A percentile compares a stretch with the other conserved stretches of the same genome.
These are phyloP conservation scores for Kryptopterus vitreolus DNA, from an alignment of 2,797 vertebrate species.

Conservation along the genomic window DNA sequence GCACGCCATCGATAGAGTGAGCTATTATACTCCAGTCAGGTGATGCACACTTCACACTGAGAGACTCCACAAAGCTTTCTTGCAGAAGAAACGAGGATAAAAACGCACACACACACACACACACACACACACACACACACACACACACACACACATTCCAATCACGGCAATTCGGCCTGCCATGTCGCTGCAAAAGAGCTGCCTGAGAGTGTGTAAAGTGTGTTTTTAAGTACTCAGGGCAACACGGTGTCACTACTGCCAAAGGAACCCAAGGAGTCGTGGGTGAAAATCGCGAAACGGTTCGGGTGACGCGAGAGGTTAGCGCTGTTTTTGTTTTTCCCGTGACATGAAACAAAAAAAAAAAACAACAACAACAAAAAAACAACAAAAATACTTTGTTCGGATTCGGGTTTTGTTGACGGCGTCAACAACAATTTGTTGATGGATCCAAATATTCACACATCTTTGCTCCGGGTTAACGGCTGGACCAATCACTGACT, in stretches of 20 bases:
- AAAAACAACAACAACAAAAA: neutral
- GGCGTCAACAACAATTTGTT: no score
- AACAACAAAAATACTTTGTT: neutral
- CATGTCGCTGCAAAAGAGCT: neutral
- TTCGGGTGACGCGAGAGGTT: neutral
- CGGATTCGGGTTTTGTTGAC: neutral
- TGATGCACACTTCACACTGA: slow-evolving; percentile 43
- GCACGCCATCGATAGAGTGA: slow-evolving; percentile 45
- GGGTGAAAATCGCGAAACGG: neutral
- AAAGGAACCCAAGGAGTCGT: neutral
- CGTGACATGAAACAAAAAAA: no score
- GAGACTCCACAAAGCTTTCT: slow-evolving; percentile 31
- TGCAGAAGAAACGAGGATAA: slow-evolving; percentile 5
- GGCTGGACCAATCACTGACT: no score
- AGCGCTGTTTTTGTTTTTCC: neutral
- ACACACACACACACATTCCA: no score
- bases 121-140: no score
- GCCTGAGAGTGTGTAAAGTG: neutral
- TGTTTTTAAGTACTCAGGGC: slow-evolving; percentile 10
- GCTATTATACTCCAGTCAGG: slow-evolving; percentile 47
- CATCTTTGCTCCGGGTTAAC: no score
- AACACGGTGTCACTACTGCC: neutral
- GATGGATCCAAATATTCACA: no score
- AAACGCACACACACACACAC: no score
- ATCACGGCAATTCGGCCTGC: neutral